A percentile compares a stretch with the other conserved stretches of the same genome.
phyloP scores from a whole-genome alignment of 2,113 vertebrate genomes.

The Leuciscus idus region DNA sequence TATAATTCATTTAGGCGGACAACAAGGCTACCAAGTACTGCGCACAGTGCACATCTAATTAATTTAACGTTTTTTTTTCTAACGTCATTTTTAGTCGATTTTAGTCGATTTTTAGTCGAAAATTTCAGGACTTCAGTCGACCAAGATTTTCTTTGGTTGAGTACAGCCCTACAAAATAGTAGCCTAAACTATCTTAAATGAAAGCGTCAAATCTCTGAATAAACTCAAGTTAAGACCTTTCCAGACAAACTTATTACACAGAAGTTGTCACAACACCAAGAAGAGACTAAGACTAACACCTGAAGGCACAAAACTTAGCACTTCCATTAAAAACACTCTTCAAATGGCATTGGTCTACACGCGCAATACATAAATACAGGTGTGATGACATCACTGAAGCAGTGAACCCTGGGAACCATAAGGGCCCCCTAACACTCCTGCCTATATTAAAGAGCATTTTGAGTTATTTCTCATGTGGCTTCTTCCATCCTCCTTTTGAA shows the following conservation, averaged over 20 bases:
- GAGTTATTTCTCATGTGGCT: conserved; percentile 59
- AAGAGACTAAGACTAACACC: background rate
- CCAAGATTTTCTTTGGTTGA: too few species aligned
- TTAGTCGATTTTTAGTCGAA: too few species aligned
- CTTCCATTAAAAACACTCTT: background rate
- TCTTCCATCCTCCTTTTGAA: conserved; percentile 77
- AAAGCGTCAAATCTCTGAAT: background rate
- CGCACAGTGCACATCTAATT: too few species aligned
- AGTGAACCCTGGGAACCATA: conserved; percentile 43
- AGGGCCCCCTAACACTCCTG: conserved; percentile 24
- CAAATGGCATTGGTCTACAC: background rate
- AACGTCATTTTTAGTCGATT: too few species aligned
- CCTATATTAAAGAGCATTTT: conserved; percentile 64
- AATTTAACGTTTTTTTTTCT: too few species aligned
- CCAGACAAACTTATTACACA: background rate
- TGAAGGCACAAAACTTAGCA: background rate
- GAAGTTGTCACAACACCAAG: background rate
- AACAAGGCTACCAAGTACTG: too few species aligned
- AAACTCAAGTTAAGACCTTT: background rate
- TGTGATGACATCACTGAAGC: background rate
- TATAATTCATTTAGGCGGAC: too few species aligned
- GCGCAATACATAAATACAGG: background rate
- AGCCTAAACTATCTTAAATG: background rate
- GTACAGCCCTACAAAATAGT: conserved; percentile 11
- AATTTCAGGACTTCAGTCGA: too few species aligned